phyloP scores from a whole-genome alignment of 2,888 invertebrate genomes.

The Lamellibrachia columna region DNA sequence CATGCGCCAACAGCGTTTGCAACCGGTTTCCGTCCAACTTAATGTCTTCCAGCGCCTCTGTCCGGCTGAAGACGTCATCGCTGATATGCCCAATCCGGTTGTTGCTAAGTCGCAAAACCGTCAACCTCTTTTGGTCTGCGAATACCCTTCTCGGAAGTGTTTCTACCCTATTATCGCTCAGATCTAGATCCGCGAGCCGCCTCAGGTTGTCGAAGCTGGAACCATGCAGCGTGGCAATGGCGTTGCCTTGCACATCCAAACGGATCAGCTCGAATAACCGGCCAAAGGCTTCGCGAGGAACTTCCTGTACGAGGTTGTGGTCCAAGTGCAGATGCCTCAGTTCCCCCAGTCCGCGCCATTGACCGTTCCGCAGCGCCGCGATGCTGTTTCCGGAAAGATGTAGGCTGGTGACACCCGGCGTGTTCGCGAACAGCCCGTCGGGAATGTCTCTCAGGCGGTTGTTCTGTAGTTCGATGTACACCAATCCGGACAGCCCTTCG shows the following conservation, averaged over 20 bases:
- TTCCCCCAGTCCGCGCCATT: neutral
- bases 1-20: neutral
- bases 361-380: neutral
- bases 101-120: neutral
- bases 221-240: neutral
- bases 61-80: neutral
- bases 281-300: neutral
- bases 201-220: conserved; percentile 11
- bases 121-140: neutral
- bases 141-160: neutral
- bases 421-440: neutral
- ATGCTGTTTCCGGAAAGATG: neutral
- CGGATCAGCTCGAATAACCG: neutral
- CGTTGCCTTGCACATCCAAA: neutral
- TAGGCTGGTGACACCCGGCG: neutral
- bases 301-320: neutral
- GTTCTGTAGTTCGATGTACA: neutral
- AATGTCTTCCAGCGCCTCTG: neutral
- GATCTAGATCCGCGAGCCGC: neutral
- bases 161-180: neutral
- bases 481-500: neutral
- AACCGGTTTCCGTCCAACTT: neutral
- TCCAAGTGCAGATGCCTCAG: neutral
- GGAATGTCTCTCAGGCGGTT: neutral
- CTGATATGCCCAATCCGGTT: neutral